Conservation (phyloP, 2,888 invertebrate genomes). For the Pristionchus japonicus region DNA sequence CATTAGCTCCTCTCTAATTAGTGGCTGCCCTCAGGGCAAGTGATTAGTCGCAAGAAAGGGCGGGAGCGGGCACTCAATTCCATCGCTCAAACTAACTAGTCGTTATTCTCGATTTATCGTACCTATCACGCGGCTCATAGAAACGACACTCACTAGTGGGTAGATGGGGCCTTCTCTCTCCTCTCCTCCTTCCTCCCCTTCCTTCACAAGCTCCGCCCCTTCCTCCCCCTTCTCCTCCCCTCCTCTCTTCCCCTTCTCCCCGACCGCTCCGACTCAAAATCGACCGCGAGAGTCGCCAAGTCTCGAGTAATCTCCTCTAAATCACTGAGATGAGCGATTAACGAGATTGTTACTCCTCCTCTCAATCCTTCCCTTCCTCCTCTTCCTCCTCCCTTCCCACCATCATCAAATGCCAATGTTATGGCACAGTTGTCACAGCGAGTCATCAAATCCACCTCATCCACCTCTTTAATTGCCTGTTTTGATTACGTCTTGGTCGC, state of each 20-base stretch:
- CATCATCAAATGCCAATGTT: conserved; percentile 10
- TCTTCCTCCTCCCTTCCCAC: neutral
- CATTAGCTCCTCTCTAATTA: neutral
- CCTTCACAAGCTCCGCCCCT: neutral
- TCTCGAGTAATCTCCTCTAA: conserved; percentile 2
- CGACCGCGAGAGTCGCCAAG: neutral
- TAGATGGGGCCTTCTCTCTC: conserved; percentile 1
- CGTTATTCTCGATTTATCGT: conserved; percentile 44
- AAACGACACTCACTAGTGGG: conserved; percentile 23
- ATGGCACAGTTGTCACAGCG: neutral
- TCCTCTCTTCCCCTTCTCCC: neutral
- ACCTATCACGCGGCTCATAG: conserved; percentile 42
- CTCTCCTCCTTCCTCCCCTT: neutral
- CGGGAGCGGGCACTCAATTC: neutral
- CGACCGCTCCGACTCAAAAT: neutral
- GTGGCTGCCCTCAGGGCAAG: neutral
- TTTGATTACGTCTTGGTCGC: neutral
- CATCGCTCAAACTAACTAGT: conserved; percentile 38
- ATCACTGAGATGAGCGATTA: conserved; percentile 14
- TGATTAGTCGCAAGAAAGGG: neutral
- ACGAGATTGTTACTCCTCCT: neutral
- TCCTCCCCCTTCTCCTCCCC: neutral
- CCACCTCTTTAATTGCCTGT: neutral
- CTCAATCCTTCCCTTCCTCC: neutral
- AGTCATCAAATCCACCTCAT: conserved; percentile 12